Evolutionary conservation across 2,797 vertebrate genomes (phyloP).

Genomic region (Ctenochaetus hawaiiensis): DNA sequence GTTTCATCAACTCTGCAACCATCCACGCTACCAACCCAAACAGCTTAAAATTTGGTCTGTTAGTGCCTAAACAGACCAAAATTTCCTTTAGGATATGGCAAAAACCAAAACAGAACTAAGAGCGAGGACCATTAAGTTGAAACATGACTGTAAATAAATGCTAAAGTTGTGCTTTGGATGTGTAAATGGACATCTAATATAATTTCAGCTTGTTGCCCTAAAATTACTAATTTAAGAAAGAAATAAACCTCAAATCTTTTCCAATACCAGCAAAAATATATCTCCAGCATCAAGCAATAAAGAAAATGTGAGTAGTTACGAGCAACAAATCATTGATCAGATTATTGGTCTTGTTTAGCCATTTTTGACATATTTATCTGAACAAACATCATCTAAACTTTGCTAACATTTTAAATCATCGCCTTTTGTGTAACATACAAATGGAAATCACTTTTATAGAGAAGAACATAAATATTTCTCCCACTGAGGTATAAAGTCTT

Average conservation of each 20-base stretch:
- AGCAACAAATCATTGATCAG: background rate
- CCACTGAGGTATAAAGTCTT: background rate
- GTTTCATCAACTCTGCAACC: background rate
- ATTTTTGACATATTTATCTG: background rate
- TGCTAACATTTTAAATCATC: background rate
- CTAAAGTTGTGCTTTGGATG: background rate
- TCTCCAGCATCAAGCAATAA: too few relatives aligned
- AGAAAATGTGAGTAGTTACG: too few relatives aligned
- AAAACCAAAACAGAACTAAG: background rate
- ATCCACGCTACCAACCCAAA: background rate
- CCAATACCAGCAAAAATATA: background rate
- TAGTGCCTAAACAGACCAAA: background rate
- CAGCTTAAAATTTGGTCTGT: background rate
- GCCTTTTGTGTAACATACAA: background rate
- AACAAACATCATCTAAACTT: background rate
- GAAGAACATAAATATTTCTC: too few relatives aligned
- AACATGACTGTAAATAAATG: background rate
- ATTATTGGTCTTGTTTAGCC: background rate
- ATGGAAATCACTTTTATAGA: too few relatives aligned
- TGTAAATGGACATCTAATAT: background rate
- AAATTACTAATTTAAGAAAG: too few relatives aligned
- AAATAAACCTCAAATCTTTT: background rate
- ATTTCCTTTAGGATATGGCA: background rate
- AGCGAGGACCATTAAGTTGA: background rate
- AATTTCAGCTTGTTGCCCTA: background rate